These are phyloP conservation scores for Rutpela maculata DNA, from an alignment of 2,888 invertebrate genomes.

Conservation along the genomic window DNA sequence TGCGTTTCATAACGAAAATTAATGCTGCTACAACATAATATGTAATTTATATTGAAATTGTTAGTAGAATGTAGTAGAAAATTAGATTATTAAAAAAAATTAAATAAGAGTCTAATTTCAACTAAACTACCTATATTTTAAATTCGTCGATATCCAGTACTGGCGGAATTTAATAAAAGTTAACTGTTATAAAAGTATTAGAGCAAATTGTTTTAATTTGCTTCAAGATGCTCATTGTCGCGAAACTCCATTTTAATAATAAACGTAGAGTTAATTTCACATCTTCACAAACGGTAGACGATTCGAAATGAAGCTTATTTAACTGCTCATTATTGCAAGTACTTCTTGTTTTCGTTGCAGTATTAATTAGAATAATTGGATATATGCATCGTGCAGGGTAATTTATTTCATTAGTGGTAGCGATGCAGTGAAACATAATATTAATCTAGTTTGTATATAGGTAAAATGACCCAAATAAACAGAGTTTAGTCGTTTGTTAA, in stretches of 20 bases:
- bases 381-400: conserved; percentile 44
- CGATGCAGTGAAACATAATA: conserved; percentile 45
- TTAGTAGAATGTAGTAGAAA: no score
- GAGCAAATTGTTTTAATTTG: conserved; percentile 4
- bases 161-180: background rate
- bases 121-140: no score
- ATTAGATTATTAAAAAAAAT: no score
- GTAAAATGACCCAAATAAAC: conserved; percentile 34
- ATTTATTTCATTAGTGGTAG: conserved; percentile 52
- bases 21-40: no score
- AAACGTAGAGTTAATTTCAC: conserved; percentile 4
- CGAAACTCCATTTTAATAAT: background rate
- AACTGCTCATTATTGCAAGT: conserved; percentile 1
- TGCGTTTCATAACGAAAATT: no score
- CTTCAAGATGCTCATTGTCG: background rate
- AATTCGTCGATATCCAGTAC: background rate
- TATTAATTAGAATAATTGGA: conserved; percentile 50
- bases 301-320: conserved; percentile 14
- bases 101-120: no score
- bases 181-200: background rate
- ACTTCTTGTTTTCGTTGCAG: conserved; percentile 17
- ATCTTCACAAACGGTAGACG: background rate
- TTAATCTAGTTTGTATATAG: conserved; percentile 33
- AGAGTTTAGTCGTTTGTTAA: conserved; percentile 24
- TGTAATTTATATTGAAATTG: no score